Evolutionary conservation across 2,797 vertebrate species (phyloP), one percentile per base, ranked within the genome.

Genomic region (Cuniculus paca): DNA sequence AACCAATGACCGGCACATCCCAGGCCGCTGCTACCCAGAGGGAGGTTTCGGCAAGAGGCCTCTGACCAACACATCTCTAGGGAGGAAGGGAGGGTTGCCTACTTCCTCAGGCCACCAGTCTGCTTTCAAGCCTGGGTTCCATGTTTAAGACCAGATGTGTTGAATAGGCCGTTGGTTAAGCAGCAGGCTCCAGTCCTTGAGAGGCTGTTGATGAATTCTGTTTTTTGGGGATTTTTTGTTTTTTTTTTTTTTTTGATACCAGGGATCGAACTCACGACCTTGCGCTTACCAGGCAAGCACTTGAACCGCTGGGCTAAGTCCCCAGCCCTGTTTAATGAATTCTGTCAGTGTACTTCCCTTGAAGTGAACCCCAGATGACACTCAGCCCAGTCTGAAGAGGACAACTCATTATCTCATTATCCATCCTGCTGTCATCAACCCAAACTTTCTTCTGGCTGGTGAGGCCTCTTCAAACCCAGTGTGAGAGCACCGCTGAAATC

Each of bases 1-100:
- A 79, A n/a, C 39, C 10, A 7, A 1, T 2, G 26, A 52, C 1
- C 5, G 50, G 39, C 1, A 13, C 24, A 3, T 22, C 11, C 0
- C n/a, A 85, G 58, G 82, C 63, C 50, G 24, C 28, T 2, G 90
- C 26, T 39, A 2, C 13, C 28, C 78, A 39, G 16, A 5, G 28
- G 31, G 36, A 36, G 58, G 20, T 20, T 63, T 68, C 17, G 14
- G 45, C n/a, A 52, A 42, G 42, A 19, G 45, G 34, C 20, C 14
- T 9, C 70, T 20, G 19, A 56, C 65, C 65, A 65, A 14, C 1
- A 0, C 1, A 1, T 34, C 81, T 70, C 42, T 1, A 6, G 0
- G 6, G 16, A 19, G 42, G 16, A 28, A 26, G 0, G 14, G 7
- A 77, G 22, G 39, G 39, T 13, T 12, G 2, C 4, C 6, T 0